Evolutionary conservation across 2,797 vertebrate species (phyloP), one percentile per base, ranked within the genome.

Genomic region (Cyclopterus lumpus): DNA sequence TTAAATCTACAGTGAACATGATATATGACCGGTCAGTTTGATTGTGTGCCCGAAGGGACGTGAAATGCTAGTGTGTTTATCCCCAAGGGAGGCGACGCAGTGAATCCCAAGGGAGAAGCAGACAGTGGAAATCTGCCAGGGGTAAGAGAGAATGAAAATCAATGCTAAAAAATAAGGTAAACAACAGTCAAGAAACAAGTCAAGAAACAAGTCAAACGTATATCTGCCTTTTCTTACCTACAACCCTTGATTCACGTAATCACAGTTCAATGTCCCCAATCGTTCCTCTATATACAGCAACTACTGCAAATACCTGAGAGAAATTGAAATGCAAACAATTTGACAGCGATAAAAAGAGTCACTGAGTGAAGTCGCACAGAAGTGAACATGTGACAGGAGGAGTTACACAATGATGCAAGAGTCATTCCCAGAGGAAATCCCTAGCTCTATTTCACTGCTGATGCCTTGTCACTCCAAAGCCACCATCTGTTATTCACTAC

Each of bases 391-490:
- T 88, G 86, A 86, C 83, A 85, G 70, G 68, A 49, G 67, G 68
- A 81, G 64, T 70, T 72, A 58, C 36, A 9, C 11, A 4, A 65
- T 32, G 58, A 70, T 66, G 53, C 67, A 59, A 20, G 51, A 75
- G 66, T 68, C 34, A 28, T 44, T 86, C 80, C 82, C 82, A 65
- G 40, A 68, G 78, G 84, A 86, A 36, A 62, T 51, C 58, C 65
- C 28, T 14, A 36, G 48, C 44, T 89, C 66, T 63, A n/a, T 81
- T 82, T 81, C 74, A 38, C 80, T 9, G 69, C 71, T 76, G 80
- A 86, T 73, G 81, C 59, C 75, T 77, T 85, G 83, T 87, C 75
- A 82, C 55, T 72, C 73, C 67, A 71, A 78, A 88, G 68, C 22
- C 59, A 69, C 60, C 84, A 75, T 77, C 73, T 85, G 72, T 60